A percentile compares a stretch with the other conserved stretches of the same genome.
phyloP scores from a whole-genome alignment of 2,797 vertebrate genomes.

The Oophaga sylvatica region DNA sequence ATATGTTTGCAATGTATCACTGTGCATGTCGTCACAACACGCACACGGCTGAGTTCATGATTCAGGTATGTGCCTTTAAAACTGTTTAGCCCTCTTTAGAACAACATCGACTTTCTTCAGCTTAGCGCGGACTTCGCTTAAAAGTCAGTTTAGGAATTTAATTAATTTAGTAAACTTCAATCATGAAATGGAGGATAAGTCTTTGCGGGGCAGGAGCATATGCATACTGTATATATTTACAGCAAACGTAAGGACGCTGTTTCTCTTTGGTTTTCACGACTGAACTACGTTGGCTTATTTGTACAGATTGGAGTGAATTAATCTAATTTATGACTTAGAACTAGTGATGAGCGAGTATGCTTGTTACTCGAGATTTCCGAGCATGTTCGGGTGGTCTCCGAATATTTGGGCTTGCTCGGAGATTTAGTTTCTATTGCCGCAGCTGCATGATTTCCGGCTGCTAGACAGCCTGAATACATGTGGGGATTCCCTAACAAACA shows the following conservation, averaged over 20 bases:
- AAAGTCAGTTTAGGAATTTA: conserved; percentile 9
- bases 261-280: neutral
- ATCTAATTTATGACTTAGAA: neutral
- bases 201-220: conserved; percentile 16
- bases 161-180: conserved; percentile 43
- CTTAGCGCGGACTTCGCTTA: conserved; percentile 43
- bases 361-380: no score
- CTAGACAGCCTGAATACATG: no score
- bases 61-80: conserved; percentile 40
- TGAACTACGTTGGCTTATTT: conserved; percentile 1
- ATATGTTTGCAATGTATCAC: conserved; percentile 57
- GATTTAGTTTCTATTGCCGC: no score
- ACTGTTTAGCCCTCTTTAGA: conserved; percentile 29
- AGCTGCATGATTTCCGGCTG: no score
- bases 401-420: no score
- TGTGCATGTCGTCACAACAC: conserved; percentile 20
- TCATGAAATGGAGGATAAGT: conserved; percentile 42
- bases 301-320: neutral
- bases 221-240: neutral
- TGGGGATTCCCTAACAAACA: no score
- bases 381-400: no score
- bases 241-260: neutral
- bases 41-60: conserved; percentile 33
- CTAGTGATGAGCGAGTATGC: no score
- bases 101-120: conserved; percentile 40